Evolutionary conservation across 92 coral and sea anemone species (phyloP).

Genomic region (Epizoanthus rinbou): DNA sequence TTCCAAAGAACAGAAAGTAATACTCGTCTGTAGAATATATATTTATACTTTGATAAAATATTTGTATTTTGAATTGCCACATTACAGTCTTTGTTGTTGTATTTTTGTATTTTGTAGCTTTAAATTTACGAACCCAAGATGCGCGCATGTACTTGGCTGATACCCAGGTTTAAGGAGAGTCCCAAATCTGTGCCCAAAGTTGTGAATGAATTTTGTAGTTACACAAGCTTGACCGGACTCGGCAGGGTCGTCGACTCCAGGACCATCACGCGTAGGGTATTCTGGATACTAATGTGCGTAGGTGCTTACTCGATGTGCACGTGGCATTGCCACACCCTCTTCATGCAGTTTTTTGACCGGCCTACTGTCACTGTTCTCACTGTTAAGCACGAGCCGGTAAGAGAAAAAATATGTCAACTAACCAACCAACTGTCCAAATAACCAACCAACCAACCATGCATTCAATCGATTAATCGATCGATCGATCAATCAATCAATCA

Average conservation of each 20-base stretch:
- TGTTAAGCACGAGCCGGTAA: constrained; percentile 48
- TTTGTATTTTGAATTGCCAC: too few species aligned
- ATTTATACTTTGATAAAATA: too few species aligned
- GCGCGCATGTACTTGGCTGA: constrained; percentile 3
- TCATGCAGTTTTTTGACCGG: constrained; percentile 38
- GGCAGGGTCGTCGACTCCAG: constrained; percentile 34
- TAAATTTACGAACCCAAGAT: background rate
- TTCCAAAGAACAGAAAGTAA: too few species aligned
- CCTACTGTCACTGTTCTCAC: constrained; percentile 54
- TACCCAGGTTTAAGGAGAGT: constrained; percentile 17
- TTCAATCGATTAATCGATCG: too few species aligned
- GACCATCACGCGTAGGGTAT: constrained; percentile 46
- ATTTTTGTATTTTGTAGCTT: too few species aligned
- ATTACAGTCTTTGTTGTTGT: too few species aligned
- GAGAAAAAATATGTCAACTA: background rate
- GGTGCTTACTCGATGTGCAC: constrained; percentile 55
- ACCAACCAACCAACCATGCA: background rate
- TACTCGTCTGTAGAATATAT: too few species aligned
- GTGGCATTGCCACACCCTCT: constrained; percentile 34
- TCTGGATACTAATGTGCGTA: constrained; percentile 54
- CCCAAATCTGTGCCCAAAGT: constrained; percentile 24
- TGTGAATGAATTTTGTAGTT: constrained; percentile 29
- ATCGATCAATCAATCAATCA: too few species aligned
- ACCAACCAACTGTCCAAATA: background rate
- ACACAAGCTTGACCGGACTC: constrained; percentile 49